Evolutionary conservation across 2,888 invertebrate genomes (phyloP).

Genomic region (Perithous albicinctus): DNA sequence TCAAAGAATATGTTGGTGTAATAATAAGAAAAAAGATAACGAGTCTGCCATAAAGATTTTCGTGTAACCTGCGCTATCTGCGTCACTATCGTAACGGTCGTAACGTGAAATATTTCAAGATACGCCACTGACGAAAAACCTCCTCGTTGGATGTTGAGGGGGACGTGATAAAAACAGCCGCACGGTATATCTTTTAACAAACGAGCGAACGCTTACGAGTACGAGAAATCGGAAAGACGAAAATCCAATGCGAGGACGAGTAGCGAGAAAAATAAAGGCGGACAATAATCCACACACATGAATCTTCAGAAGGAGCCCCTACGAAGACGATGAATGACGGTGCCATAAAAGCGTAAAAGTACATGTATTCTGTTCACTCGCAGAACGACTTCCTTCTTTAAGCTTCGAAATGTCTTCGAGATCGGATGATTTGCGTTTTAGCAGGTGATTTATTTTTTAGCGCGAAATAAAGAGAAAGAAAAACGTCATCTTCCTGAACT

Average conservation of each 20-base stretch:
- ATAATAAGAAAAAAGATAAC: background rate
- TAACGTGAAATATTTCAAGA: constrained; percentile 19
- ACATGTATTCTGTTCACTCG: background rate
- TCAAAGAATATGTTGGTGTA: background rate
- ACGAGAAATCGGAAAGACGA: background rate
- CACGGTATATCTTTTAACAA: background rate
- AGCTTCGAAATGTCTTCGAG: constrained; percentile 1
- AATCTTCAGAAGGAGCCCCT: constrained; percentile 5
- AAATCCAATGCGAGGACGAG: constrained; percentile 4
- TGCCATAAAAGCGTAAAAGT: constrained; percentile 29
- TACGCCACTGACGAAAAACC: constrained; percentile 1
- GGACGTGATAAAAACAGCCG: background rate
- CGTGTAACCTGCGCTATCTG: background rate
- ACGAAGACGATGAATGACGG: constrained; percentile 20
- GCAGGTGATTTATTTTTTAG: constrained; percentile 15
- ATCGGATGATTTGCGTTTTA: constrained; percentile 9
- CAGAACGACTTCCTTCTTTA: background rate
- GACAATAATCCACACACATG: background rate
- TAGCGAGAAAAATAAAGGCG: constrained; percentile 7
- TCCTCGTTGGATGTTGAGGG: background rate
- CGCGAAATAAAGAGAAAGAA: constrained; percentile 1
- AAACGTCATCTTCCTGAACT: background rate
- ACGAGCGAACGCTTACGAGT: constrained; percentile 5
- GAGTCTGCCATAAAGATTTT: constrained; percentile 8
- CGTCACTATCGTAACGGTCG: constrained; percentile 3